phyloP scores from a whole-genome alignment of 2,888 invertebrate species.

The Pollenia amentaria region DNA sequence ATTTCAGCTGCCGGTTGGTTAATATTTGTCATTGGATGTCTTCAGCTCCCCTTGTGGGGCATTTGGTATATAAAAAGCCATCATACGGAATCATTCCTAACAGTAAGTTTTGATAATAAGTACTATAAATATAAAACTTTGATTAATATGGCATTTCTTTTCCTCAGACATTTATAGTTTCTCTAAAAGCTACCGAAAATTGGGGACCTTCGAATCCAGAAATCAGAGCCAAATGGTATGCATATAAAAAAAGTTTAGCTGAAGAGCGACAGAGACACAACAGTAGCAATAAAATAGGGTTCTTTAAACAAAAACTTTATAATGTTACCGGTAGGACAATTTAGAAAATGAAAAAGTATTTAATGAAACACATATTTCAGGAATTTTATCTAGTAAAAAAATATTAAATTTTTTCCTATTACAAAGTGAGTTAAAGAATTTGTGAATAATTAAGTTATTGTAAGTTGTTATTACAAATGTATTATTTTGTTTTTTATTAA shows the following conservation, averaged over 20 bases:
- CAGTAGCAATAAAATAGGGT: slow-evolving; percentile 77
- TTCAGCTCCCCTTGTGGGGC: slow-evolving; percentile 86
- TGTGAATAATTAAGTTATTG: too few relatives aligned
- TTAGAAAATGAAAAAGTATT: not conserved
- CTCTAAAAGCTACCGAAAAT: slow-evolving; percentile 79
- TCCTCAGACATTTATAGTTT: slow-evolving; percentile 73
- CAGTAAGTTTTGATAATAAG: slow-evolving; percentile 73
- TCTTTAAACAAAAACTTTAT: slow-evolving; percentile 80
- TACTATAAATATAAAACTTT: not conserved
- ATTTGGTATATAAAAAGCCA: slow-evolving; percentile 79
- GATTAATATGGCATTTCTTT: not conserved
- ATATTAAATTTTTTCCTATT: too few relatives aligned
- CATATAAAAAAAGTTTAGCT: slow-evolving; percentile 86
- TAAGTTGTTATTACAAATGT: too few relatives aligned
- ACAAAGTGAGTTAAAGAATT: too few relatives aligned
- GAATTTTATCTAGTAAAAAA: too few relatives aligned
- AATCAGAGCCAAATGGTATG: slow-evolving; percentile 86
- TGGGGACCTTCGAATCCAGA: slow-evolving; percentile 88
- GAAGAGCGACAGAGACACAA: slow-evolving; percentile 80
- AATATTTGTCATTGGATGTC: slow-evolving; percentile 85
- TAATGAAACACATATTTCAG: too few relatives aligned
- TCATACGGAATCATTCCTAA: slow-evolving; percentile 70
- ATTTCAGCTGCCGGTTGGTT: slow-evolving; percentile 86
- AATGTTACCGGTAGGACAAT: slow-evolving; percentile 77
- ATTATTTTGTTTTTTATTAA: too few relatives aligned